These are phyloP conservation scores for Hystrix brachyura DNA, from an alignment of 2,113 vertebrate species.

Conservation along the genomic window DNA sequence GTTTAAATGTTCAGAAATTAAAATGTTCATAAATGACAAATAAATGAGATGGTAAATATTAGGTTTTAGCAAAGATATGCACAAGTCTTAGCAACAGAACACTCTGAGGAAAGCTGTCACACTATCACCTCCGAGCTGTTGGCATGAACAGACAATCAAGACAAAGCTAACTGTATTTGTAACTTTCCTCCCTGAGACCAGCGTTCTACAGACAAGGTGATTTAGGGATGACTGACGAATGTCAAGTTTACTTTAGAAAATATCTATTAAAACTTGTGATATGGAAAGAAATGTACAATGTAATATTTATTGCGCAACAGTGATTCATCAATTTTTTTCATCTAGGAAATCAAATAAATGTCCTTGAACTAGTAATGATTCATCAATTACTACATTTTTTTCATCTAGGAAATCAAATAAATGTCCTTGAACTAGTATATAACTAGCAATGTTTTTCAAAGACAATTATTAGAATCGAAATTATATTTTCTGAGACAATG, in stretches of 20 bases:
- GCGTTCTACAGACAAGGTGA: background rate
- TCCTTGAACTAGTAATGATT: too few relatives aligned
- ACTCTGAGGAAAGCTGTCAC: constrained; percentile 36
- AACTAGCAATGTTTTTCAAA: background rate
- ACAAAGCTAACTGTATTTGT: background rate
- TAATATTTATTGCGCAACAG: background rate
- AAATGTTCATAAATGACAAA: background rate
- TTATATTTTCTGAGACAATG: background rate
- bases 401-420: background rate
- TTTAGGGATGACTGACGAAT: background rate
- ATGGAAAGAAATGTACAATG: background rate
- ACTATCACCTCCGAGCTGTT: background rate
- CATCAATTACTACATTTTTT: constrained; percentile 11
- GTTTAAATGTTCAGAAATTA: background rate
- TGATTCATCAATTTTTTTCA: background rate
- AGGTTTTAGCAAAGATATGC: background rate
- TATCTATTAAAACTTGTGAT: background rate
- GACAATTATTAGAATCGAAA: background rate
- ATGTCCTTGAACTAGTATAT: background rate
- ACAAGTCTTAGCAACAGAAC: background rate
- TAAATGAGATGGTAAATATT: background rate
- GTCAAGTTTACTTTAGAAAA: background rate
- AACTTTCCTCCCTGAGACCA: background rate
- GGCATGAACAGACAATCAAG: background rate
- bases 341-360: background rate